Percentiles rank a stretch among this genome's conserved stretches.
These are phyloP conservation scores for Synergus itoensis DNA, from an alignment of 2,888 invertebrate species.

Conservation along the genomic window DNA sequence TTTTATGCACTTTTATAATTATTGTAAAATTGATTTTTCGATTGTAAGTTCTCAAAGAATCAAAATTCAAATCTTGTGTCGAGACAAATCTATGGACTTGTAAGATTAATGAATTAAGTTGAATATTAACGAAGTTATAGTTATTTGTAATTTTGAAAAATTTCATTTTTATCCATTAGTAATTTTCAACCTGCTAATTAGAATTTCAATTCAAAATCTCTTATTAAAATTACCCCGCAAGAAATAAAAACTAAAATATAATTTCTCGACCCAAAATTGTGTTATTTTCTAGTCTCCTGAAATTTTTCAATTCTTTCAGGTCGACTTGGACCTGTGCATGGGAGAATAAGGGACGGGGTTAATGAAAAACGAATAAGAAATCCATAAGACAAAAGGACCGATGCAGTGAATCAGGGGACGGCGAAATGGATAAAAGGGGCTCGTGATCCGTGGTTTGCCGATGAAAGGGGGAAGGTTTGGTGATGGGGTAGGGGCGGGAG, in stretches of 20 bases:
- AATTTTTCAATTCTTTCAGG: background rate
- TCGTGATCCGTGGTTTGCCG: slow-evolving; percentile 36
- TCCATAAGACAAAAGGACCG: slow-evolving; percentile 53
- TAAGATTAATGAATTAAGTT: no score
- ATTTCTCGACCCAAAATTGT: background rate
- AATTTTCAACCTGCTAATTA: no score
- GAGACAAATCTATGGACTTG: no score
- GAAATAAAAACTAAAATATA: background rate
- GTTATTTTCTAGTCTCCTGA: background rate
- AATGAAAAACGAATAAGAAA: slow-evolving; percentile 52
- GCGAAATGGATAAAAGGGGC: slow-evolving; percentile 53
- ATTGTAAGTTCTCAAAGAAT: no score
- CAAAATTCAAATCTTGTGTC: no score
- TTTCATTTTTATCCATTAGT: no score
- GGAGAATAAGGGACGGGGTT: slow-evolving; percentile 49
- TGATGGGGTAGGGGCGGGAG: slow-evolving; percentile 47
- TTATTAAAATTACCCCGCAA: background rate
- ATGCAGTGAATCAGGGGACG: slow-evolving; percentile 43
- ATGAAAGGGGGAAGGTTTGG: slow-evolving; percentile 13
- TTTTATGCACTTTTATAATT: no score
- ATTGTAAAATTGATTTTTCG: no score
- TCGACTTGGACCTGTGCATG: background rate
- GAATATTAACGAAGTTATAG: no score
- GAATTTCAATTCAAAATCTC: background rate
- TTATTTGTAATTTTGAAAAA: no score